Conservation (phyloP, 1,140 invertebrate species). For the Drosophila trapezifrons region DNA sequence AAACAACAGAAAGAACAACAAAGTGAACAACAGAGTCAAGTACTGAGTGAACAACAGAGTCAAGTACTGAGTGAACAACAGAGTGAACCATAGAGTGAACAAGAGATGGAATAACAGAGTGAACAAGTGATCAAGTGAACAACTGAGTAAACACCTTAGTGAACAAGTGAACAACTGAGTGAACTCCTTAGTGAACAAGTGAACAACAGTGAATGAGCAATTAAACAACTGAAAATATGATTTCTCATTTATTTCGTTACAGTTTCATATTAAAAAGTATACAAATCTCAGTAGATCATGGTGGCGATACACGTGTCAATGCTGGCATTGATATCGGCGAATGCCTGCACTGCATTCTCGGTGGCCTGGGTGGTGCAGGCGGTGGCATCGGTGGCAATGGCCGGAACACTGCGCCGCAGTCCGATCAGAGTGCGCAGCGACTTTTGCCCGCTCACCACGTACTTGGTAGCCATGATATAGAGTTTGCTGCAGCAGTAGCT, state of each 20-base stretch:
- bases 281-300: neutral
- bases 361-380: slow-evolving; percentile 51
- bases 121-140: neutral
- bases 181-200: neutral
- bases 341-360: slow-evolving; percentile 26
- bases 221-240: neutral
- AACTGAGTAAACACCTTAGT: neutral
- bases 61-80: too few relatives aligned
- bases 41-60: too few relatives aligned
- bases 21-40: too few relatives aligned
- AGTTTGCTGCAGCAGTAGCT: neutral
- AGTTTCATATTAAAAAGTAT: neutral
- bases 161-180: neutral
- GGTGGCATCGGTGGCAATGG: slow-evolving; percentile 47
- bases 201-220: too few relatives aligned
- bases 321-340: slow-evolving; percentile 30
- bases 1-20: neutral
- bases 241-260: neutral
- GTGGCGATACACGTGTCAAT: slow-evolving; percentile 41
- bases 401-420: slow-evolving; percentile 42
- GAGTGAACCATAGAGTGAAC: too few relatives aligned
- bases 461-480: neutral
- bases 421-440: slow-evolving; percentile 45
- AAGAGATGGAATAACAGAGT: neutral
- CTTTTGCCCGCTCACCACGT: slow-evolving; percentile 11